Conservation (phyloP, 2,888 invertebrate genomes). For the Corbicula japonica region DNA sequence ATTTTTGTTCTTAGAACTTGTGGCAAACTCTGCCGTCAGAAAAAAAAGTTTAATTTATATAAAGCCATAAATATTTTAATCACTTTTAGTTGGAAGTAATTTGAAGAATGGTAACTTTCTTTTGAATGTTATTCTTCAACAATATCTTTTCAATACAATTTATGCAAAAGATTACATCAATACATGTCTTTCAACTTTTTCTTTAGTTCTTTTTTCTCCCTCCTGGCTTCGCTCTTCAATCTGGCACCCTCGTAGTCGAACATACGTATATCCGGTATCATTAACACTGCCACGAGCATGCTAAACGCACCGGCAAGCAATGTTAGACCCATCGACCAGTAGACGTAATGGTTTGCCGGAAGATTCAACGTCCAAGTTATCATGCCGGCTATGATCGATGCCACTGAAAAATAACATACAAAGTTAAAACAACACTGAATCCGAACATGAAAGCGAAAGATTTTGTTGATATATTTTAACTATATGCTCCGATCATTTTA, state of each 20-base stretch:
- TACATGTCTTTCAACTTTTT: too few relatives aligned
- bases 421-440: background rate
- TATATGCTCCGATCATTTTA: background rate
- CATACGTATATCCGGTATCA: slow-evolving; percentile 63
- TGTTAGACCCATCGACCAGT: slow-evolving; percentile 64
- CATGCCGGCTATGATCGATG: slow-evolving; percentile 27
- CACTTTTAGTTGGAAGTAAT: too few relatives aligned
- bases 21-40: too few relatives aligned
- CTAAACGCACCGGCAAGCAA: slow-evolving; percentile 47
- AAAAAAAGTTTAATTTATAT: too few relatives aligned
- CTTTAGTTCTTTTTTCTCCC: slow-evolving; percentile 22
- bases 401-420: slow-evolving; percentile 36
- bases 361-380: slow-evolving; percentile 48
- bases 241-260: slow-evolving; percentile 52
- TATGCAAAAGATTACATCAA: too few relatives aligned
- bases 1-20: too few relatives aligned
- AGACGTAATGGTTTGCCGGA: slow-evolving; percentile 41
- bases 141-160: too few relatives aligned
- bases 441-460: background rate
- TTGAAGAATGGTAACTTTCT: too few relatives aligned
- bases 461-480: background rate
- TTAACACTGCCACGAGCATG: slow-evolving; percentile 48
- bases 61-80: too few relatives aligned
- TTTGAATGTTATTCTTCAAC: too few relatives aligned
- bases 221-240: slow-evolving; percentile 1